Evolutionary conservation across 2,113 vertebrate species (phyloP).

Genomic region (Alosa alosa): DNA sequence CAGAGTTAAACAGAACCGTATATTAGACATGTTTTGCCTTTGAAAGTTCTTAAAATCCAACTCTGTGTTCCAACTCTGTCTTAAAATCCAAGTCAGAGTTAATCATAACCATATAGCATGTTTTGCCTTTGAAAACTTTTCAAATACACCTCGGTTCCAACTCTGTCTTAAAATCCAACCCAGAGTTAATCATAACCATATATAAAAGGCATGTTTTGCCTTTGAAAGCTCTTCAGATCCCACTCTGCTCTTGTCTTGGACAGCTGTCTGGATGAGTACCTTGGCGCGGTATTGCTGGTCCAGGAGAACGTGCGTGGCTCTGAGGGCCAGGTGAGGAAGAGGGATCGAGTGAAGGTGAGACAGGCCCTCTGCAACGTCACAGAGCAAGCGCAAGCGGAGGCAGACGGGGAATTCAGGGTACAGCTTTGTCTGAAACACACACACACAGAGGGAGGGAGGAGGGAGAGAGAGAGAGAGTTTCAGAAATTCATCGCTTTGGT

Average conservation of each 20-base stretch:
- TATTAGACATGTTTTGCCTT: not conserved
- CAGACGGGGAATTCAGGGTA: constrained; percentile 62
- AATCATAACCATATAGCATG: no score
- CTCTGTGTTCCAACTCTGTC: no score
- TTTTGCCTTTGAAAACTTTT: no score
- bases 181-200: no score
- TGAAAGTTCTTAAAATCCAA: not conserved
- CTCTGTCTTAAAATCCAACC: no score
- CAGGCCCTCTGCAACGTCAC: constrained; percentile 67
- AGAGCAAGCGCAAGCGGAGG: constrained; percentile 62
- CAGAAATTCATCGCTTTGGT: not conserved
- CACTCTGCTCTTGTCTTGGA: no score
- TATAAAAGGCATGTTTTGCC: no score
- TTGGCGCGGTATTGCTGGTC: constrained; percentile 67
- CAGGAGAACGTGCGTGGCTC: constrained; percentile 70
- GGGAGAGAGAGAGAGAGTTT: not conserved
- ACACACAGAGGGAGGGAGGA: no score
- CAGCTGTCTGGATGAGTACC: constrained; percentile 49
- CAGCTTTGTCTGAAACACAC: constrained; percentile 50
- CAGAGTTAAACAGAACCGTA: not conserved
- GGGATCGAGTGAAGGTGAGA: constrained; percentile 61
- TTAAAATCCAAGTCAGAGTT: no score
- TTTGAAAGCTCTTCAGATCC: no score
- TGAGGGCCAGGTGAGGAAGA: constrained; percentile 62
- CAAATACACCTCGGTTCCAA: no score